Conservation (phyloP, 2,113 vertebrate species). For the Ibidorhyncha struthersii region DNA sequence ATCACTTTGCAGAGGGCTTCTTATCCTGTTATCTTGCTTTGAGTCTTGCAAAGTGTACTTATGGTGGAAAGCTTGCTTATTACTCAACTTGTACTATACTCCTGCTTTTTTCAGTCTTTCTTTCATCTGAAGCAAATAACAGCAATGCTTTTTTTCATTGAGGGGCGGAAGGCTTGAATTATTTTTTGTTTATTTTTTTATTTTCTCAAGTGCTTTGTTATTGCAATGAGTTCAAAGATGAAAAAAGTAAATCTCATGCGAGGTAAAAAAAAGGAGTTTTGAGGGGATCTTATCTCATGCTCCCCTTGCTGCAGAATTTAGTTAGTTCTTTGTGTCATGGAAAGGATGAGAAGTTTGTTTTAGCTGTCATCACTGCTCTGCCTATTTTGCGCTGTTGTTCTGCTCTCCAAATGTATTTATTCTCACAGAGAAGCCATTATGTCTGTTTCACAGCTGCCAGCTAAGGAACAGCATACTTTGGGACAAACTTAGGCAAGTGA, state of each 20-base stretch:
- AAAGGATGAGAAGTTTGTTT: background rate
- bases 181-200: background rate
- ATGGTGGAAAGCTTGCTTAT: background rate
- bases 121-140: background rate
- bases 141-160: background rate
- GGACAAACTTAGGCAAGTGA: background rate
- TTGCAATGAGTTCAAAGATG: background rate
- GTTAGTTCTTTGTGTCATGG: background rate
- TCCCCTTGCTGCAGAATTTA: background rate
- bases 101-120: background rate
- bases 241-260: background rate
- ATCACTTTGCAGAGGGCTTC: background rate
- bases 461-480: background rate
- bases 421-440: background rate
- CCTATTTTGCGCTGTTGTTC: background rate
- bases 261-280: background rate
- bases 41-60: background rate
- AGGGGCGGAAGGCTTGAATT: background rate
- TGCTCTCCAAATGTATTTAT: background rate
- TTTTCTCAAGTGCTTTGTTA: background rate
- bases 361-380: background rate
- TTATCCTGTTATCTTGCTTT: conserved; percentile 12
- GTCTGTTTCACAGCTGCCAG: background rate
- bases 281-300: background rate
- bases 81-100: background rate